These are phyloP conservation scores for Sebastes diaconus DNA, from an alignment of 2,797 vertebrate species.

Conservation along the genomic window DNA sequence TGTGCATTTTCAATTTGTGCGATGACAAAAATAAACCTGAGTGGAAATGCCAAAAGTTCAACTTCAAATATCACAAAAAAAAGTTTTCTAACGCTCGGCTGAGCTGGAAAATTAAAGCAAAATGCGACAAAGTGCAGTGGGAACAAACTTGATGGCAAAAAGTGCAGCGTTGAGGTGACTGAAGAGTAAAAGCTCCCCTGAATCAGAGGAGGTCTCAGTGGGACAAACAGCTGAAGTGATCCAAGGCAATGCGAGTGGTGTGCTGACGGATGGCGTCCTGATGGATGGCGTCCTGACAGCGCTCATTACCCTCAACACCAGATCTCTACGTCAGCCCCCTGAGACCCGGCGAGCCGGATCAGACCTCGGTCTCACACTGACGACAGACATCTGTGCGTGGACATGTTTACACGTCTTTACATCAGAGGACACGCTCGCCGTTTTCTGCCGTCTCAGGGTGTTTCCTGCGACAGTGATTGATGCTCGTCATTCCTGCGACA, in stretches of 20 bases:
- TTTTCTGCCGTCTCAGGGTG: slow-evolving; percentile 12
- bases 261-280: slow-evolving; percentile 52
- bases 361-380: not conserved
- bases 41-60: too few relatives aligned
- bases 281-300: slow-evolving; percentile 1
- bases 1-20: too few relatives aligned
- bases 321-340: slow-evolving; percentile 40
- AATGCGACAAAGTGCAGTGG: too few relatives aligned
- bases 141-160: too few relatives aligned
- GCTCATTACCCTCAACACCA: slow-evolving; percentile 58
- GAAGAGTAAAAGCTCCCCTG: too few relatives aligned
- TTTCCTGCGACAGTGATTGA: slow-evolving; percentile 52
- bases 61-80: too few relatives aligned
- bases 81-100: too few relatives aligned
- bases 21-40: too few relatives aligned
- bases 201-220: not conserved
- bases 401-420: slow-evolving; percentile 1
- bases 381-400: not conserved
- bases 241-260: not conserved
- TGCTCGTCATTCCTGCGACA: slow-evolving; percentile 41
- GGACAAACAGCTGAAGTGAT: not conserved
- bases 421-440: not conserved
- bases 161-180: too few relatives aligned
- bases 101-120: too few relatives aligned
- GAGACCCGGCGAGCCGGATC: not conserved